Evolutionary conservation across 1,140 invertebrate genomes (phyloP).

Genomic region (Solenopsis invicta): DNA sequence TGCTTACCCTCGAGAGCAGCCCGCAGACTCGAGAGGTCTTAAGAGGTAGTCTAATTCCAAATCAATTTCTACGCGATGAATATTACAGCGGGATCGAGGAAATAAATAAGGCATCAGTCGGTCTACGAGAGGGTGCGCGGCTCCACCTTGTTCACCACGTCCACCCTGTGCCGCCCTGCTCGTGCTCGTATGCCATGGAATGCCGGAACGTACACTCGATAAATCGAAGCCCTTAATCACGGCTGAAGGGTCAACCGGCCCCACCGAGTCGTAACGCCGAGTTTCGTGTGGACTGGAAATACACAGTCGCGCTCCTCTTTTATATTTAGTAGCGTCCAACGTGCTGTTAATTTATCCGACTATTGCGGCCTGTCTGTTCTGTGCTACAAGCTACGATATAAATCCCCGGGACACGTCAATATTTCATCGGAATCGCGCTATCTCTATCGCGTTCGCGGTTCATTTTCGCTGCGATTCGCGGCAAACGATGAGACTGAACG

Average conservation of each 20-base stretch:
- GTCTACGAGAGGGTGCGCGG: constrained; percentile 62
- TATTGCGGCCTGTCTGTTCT: constrained; percentile 46
- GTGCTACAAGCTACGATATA: constrained; percentile 53
- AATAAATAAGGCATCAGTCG: constrained; percentile 84
- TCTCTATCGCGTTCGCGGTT: constrained; percentile 41
- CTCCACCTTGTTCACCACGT: constrained; percentile 68
- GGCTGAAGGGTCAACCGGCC: constrained; percentile 64
- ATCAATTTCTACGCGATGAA: constrained; percentile 85
- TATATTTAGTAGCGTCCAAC: constrained; percentile 70
- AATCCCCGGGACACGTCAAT: constrained; percentile 55
- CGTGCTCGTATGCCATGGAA: constrained; percentile 5
- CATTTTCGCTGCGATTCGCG: constrained; percentile 50
- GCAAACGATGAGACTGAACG: constrained; percentile 29
- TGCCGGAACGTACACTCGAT: constrained; percentile 63
- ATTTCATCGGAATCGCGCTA: constrained; percentile 63
- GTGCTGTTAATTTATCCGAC: constrained; percentile 70
- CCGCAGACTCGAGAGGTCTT: constrained; percentile 62
- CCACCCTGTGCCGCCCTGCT: constrained; percentile 24
- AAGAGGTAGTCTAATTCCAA: constrained; percentile 82
- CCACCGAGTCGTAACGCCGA: constrained; percentile 58
- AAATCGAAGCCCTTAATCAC: constrained; percentile 75
- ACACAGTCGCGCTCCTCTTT: constrained; percentile 67
- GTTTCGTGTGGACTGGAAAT: constrained; percentile 49
- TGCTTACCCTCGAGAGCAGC: constrained; percentile 36
- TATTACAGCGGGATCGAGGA: constrained; percentile 81